Conservation (phyloP, 2,113 vertebrate species). For the Butorides virescens region DNA sequence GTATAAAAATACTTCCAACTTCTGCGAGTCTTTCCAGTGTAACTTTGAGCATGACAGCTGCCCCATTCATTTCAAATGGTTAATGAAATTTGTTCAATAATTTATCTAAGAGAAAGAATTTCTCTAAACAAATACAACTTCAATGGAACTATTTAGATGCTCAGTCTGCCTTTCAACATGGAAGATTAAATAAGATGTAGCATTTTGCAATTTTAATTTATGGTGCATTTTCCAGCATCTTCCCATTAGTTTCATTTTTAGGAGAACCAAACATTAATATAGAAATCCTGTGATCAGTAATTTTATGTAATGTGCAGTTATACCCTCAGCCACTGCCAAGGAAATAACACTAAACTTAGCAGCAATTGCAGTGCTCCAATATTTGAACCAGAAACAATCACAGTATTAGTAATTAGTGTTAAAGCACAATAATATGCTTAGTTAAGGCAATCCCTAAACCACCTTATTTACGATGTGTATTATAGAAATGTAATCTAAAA, state of each 20-base stretch:
- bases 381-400: not conserved
- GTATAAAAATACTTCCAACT: not conserved
- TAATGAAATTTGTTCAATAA: not conserved
- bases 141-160: not conserved
- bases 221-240: not conserved
- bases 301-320: not conserved
- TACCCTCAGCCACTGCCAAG: not conserved
- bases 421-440: not conserved
- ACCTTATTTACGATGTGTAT: not conserved
- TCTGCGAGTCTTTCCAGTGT: not conserved
- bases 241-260: not conserved
- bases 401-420: not conserved
- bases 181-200: not conserved
- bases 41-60: not conserved
- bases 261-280: not conserved
- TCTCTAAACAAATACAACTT: not conserved
- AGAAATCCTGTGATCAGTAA: not conserved
- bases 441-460: not conserved
- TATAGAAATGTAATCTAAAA: not conserved
- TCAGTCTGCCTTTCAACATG: not conserved
- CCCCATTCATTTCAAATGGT: not conserved
- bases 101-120: not conserved
- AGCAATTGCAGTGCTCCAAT: not conserved
- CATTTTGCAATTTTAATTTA: not conserved
- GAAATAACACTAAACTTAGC: not conserved